Base-by-base conservation (phyloP, 2,797 vertebrate genomes). In the Semaprochilodus insignis region DNA sequence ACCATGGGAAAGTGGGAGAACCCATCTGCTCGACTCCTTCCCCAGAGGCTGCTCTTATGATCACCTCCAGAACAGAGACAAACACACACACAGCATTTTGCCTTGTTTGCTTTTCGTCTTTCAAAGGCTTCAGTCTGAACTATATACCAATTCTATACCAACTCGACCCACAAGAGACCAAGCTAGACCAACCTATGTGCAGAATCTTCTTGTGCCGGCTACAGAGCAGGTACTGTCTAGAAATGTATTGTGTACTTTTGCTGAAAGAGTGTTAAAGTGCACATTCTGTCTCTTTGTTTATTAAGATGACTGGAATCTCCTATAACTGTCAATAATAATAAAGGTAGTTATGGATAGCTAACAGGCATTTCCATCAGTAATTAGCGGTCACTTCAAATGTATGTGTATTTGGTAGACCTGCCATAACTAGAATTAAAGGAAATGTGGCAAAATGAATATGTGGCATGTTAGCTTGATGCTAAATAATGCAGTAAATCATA, bases 21-120 rank as follows among this genome's bases (percentile, higher is more conserved):
- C 70, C 48, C 70, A 73, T 73, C 70, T 73, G 70, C 51, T 51
- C 70, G 54, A 51, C 25, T 54, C n/a, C 2, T 0, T 52, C 69
- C 69, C 44, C 48, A 52, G 21, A 31, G 51, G 25, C 70, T 54
- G 48, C 23, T 54, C 48, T 21, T 19, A 6, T 6, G 14, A 52
- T 54, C 51, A 0, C 48, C 70, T 73, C 23, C 27, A 66, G 15
- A 34, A 66, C 63, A 66, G 5, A 66, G 2, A 63, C 60, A 63
- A 63, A 63, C 60, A 63, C 60, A 31, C 11, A 63, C 60, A 31
- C 11, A 63, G 25, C 25, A 1, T 13, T 63, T 63, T 31, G 60
- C 60, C 60, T 63, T 51, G 69, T 52, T 71, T 71, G 44, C 23
- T 71, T 25, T 25, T 25, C 4, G 40, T 71, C 67, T 51, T 71